phyloP scores from a whole-genome alignment of 2,113 vertebrate genomes.

The Trematocara unimaculatum region DNA sequence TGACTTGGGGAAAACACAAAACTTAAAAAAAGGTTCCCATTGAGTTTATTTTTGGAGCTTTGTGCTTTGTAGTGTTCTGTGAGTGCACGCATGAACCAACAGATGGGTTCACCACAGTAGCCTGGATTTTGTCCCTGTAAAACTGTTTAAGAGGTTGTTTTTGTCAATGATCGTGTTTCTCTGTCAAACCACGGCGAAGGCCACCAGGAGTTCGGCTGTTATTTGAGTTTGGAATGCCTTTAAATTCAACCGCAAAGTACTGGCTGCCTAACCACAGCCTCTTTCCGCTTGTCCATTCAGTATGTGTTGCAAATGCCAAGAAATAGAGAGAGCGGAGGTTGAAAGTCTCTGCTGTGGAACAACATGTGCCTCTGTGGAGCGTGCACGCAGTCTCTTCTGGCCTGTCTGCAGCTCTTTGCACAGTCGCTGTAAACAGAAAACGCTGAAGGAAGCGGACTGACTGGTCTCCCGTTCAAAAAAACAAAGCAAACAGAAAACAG shows the following conservation, averaged over 20 bases:
- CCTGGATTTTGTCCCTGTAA: constrained; percentile 18
- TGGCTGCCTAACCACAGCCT: neutral
- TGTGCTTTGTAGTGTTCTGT: neutral
- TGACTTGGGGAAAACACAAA: neutral
- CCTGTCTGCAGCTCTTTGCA: neutral
- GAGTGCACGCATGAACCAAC: neutral
- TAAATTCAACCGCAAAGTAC: constrained; percentile 10
- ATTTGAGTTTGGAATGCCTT: constrained; percentile 23
- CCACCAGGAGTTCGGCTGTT: constrained; percentile 26
- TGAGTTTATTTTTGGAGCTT: constrained; percentile 25
- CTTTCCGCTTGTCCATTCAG: neutral
- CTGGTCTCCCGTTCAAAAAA: neutral
- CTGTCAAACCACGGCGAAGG: constrained; percentile 30
- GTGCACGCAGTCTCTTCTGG: neutral
- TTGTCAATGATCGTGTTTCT: constrained; percentile 29
- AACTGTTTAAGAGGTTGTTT: constrained; percentile 38
- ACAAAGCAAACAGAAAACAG: neutral
- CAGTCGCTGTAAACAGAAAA: neutral
- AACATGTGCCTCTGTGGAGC: neutral
- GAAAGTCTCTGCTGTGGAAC: neutral
- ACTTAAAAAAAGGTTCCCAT: neutral
- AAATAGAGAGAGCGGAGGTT: neutral
- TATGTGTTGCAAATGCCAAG: neutral
- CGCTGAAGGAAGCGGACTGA: neutral
- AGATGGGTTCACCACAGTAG: constrained; percentile 45